Base-by-base conservation (phyloP, 2,113 vertebrate species). In the Nothobranchius kuhntae region DNA sequence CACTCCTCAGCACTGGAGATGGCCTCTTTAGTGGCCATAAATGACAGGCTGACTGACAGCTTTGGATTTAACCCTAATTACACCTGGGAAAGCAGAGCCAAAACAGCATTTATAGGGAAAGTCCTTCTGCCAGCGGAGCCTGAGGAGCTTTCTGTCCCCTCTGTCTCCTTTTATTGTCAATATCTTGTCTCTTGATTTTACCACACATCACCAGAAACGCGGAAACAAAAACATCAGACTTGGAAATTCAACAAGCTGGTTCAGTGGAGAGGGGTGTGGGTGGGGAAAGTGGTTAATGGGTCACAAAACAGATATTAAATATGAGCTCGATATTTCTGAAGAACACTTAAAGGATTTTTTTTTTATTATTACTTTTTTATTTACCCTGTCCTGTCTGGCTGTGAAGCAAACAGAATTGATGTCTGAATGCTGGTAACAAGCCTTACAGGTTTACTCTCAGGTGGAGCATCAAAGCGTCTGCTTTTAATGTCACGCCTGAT, bases 21-120 rank as follows among this genome's bases (percentile, higher is more conserved):
- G 78, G 65, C 52, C 78, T 53, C 73, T 84, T 84, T 69, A 82
- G 67, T 78, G 81, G 54, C 73, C 55, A 10, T 89, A 79, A 87
- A 85, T 73, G 82, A 85, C 84, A 79, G 63, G 46, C 69, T 73
- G 84, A 81, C 51, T 69, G 84, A 85, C 82, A 80, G 84, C 42
- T 50, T 17, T 59, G 79, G 75, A 84, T 83, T 84, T 76, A 86
- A 83, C 80, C 69, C 68, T 85, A 82, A 89, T 85, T 84, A 87
- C 82, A 88, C 72, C 74, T 75, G 78, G 78, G 56, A 82, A 73
- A 81, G 55, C 65, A 46, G 38, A 77, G 80, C 79, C 78, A 73
- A 68, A 79, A 80, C 15, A 53, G 69, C 69, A 60, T 87, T 77
- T 78, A 74, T 70, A 70, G 80, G 63, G 45, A 62, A 74, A 74